Evolutionary conservation across 64 coral and sea anemone genomes (phyloP).

Genomic region (Porites australiensis): DNA sequence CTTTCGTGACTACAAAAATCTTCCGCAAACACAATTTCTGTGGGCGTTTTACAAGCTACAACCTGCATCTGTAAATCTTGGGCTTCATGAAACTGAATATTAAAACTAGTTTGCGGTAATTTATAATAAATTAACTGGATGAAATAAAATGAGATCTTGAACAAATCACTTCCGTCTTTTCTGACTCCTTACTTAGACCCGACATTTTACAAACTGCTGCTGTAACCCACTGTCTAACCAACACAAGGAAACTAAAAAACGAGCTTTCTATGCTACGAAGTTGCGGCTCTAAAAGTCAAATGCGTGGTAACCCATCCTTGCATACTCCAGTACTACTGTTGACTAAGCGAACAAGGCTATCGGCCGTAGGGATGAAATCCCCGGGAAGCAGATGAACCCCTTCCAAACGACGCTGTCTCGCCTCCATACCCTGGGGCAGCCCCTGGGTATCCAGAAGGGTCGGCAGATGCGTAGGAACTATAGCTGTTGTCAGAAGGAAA

Average conservation of each 20-base stretch:
- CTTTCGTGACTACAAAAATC: too few species aligned
- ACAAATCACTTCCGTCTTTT: neutral
- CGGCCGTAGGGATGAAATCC: conserved; percentile 49
- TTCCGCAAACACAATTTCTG: too few species aligned
- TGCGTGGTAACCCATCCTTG: neutral
- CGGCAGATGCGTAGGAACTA: neutral
- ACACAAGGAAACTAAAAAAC: neutral
- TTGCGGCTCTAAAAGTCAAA: neutral
- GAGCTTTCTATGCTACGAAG: neutral
- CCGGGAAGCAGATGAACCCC: conserved; percentile 11
- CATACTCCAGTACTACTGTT: too few species aligned
- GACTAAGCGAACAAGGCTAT: neutral
- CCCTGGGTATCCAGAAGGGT: neutral
- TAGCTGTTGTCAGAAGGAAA: conserved; percentile 19
- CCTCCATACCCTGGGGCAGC: neutral
- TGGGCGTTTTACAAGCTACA: too few species aligned
- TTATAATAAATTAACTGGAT: neutral
- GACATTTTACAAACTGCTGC: neutral
- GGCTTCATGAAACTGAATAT: neutral
- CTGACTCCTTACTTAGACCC: neutral
- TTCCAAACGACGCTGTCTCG: conserved; percentile 5
- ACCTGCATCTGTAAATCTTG: neutral
- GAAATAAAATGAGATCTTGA: neutral
- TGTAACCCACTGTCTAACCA: neutral
- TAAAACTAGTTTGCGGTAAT: neutral